A percentile compares a stretch with the other conserved stretches of the same genome.
These are phyloP conservation scores for Corbicula japonica DNA, from an alignment of 2,888 invertebrate genomes.

Conservation along the genomic window DNA sequence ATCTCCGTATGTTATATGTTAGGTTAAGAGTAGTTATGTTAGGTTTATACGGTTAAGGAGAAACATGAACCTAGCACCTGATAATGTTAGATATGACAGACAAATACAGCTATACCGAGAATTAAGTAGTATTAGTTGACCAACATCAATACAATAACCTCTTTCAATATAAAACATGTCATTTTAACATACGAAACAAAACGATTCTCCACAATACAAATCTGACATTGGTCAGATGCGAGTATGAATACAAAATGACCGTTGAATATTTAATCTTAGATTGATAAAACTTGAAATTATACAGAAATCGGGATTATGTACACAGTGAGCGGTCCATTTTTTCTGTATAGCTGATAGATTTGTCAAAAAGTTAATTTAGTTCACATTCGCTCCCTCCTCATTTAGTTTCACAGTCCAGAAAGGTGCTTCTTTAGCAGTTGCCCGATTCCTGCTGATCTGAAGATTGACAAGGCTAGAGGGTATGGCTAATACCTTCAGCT, in stretches of 20 bases:
- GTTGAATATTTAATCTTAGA: conserved; percentile 22
- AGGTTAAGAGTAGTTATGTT: too few relatives aligned
- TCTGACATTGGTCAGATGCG: conserved; percentile 36
- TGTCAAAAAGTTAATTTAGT: conserved; percentile 61
- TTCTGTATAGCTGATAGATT: conserved; percentile 45
- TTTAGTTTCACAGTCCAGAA: conserved; percentile 20
- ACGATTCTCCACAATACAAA: too few relatives aligned
- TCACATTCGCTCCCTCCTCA: conserved; percentile 42
- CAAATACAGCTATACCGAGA: too few relatives aligned
- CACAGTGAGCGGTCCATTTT: conserved; percentile 45
- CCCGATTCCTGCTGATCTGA: conserved; percentile 35
- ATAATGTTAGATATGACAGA: too few relatives aligned
- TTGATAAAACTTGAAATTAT: conserved; percentile 52
- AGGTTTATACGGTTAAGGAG: too few relatives aligned
- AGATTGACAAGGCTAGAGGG: conserved; percentile 38
- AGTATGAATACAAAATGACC: conserved; percentile 58
- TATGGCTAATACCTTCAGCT: conserved; percentile 57
- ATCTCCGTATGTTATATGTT: too few relatives aligned
- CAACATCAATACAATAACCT: too few relatives aligned
- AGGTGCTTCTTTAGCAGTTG: conserved; percentile 26
- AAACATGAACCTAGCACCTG: too few relatives aligned
- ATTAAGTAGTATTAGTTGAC: too few relatives aligned
- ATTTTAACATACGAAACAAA: too few relatives aligned
- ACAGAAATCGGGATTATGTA: conserved; percentile 58
- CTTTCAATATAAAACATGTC: too few relatives aligned